Evolutionary conservation across 2,888 invertebrate genomes (phyloP).

Genomic region (Habrosyne pyritoides): DNA sequence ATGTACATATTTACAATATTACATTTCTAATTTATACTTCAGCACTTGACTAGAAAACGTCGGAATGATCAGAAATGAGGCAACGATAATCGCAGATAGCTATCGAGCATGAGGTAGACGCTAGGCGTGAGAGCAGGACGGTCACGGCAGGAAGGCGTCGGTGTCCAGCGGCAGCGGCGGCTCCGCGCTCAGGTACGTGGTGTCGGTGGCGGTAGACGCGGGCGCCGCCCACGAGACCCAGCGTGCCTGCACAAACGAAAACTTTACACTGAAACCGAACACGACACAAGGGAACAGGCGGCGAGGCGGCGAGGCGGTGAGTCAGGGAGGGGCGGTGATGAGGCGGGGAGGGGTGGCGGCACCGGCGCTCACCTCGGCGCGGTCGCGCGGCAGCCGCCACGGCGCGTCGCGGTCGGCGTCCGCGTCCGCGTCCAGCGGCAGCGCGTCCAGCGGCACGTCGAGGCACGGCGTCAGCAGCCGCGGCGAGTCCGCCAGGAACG

Average conservation of each 20-base stretch:
- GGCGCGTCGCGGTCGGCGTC: constrained; percentile 31
- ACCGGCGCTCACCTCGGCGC: constrained; percentile 41
- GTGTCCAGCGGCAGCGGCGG: constrained; percentile 44
- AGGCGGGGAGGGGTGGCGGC: background rate
- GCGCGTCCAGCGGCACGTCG: constrained; percentile 89
- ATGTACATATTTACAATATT: constrained; percentile 5
- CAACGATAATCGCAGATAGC: background rate
- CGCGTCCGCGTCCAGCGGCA: constrained; percentile 85
- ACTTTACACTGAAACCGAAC: no score
- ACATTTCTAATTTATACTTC: constrained; percentile 8
- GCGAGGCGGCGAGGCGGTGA: no score
- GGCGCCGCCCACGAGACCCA: constrained; percentile 67
- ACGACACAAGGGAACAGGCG: no score
- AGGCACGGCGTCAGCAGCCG: constrained; percentile 90
- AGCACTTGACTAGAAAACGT: constrained; percentile 35
- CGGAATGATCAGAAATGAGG: constrained; percentile 27
- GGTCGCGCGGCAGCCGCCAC: constrained; percentile 48
- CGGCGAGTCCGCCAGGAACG: constrained; percentile 90
- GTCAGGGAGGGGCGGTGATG: no score
- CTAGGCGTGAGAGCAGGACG: background rate
- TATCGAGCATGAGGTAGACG: background rate
- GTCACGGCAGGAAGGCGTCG: constrained; percentile 44
- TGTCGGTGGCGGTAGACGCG: constrained; percentile 51
- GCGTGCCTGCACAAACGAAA: constrained; percentile 45
- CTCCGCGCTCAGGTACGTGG: constrained; percentile 59